phyloP scores from a whole-genome alignment of 2,888 invertebrate genomes.

The Cacoxenus indagator region DNA sequence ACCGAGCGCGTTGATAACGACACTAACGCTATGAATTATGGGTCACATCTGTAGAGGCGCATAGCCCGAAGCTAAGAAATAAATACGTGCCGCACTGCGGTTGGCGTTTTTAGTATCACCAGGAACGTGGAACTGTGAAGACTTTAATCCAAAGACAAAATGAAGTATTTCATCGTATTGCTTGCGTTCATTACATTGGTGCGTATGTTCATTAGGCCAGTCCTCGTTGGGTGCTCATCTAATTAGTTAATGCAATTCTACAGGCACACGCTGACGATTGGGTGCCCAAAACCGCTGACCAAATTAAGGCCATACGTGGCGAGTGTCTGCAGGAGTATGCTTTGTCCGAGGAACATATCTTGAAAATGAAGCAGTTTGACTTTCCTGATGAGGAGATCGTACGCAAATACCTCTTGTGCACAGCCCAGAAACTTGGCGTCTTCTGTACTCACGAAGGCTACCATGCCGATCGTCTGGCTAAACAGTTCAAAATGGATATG shows the following conservation, averaged over 20 bases:
- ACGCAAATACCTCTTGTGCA: slow-evolving; percentile 61
- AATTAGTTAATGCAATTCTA: not conserved
- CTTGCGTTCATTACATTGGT: slow-evolving; percentile 48
- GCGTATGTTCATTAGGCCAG: slow-evolving; percentile 30
- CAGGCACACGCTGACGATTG: slow-evolving; percentile 61
- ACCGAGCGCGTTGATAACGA: slow-evolving; percentile 17
- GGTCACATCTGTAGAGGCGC: not conserved
- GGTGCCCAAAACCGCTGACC: slow-evolving; percentile 55
- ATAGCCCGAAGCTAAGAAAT: slow-evolving; percentile 15
- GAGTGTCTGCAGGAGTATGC: slow-evolving; percentile 57
- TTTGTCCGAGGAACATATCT: slow-evolving; percentile 45
- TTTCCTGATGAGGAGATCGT: slow-evolving; percentile 60
- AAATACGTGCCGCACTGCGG: slow-evolving; percentile 2
- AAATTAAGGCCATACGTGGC: slow-evolving; percentile 57
- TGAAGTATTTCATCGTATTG: slow-evolving; percentile 43
- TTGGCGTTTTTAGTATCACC: slow-evolving; percentile 35
- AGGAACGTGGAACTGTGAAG: slow-evolving; percentile 25
- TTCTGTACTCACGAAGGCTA: slow-evolving; percentile 61
- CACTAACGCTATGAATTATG: not conserved
- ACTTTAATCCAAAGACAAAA: slow-evolving; percentile 18
- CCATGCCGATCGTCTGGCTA: slow-evolving; percentile 64
- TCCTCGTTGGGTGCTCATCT: not conserved
- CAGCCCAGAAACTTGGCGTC: slow-evolving; percentile 57
- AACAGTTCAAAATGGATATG: slow-evolving; percentile 66
- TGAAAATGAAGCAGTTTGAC: slow-evolving; percentile 53